Percentiles rank a stretch among this genome's conserved stretches.
Evolutionary conservation across 30 jellyfish, hydroid and myxozoan species (phyloP).

Genomic region (Nemopilema nomurai): DNA sequence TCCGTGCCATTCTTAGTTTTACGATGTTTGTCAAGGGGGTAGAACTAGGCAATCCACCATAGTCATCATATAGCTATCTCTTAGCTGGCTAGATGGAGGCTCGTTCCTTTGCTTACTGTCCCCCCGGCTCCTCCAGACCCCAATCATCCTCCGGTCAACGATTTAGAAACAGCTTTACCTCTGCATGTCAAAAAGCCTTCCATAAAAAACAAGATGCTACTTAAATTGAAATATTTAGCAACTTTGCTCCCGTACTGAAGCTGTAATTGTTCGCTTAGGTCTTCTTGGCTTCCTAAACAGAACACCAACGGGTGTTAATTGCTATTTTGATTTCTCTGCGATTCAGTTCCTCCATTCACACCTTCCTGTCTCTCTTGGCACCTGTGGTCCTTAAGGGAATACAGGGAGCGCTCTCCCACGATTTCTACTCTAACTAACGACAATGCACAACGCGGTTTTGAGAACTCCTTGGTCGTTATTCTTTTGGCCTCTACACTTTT

Average conservation of each 20-base stretch:
- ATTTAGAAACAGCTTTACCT: not conserved
- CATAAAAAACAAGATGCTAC: not conserved
- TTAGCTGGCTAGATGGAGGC: too few species aligned
- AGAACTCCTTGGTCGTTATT: not conserved
- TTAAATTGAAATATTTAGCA: not conserved
- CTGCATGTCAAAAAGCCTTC: not conserved
- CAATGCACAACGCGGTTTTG: not conserved
- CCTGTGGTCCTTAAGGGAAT: conserved; percentile 10
- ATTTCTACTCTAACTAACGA: not conserved
- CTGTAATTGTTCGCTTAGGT: not conserved
- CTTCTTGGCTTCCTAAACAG: conserved; percentile 17
- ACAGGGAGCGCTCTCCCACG: not conserved
- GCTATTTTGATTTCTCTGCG: not conserved
- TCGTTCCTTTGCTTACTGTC: too few species aligned
- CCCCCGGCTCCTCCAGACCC: too few species aligned
- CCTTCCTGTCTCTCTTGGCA: not conserved
- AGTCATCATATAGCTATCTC: too few species aligned
- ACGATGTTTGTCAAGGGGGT: too few species aligned
- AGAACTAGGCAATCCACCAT: too few species aligned
- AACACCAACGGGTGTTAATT: conserved; percentile 9
- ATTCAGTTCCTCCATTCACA: conserved; percentile 13
- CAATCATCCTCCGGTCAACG: too few species aligned
- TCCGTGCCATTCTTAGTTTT: too few species aligned
- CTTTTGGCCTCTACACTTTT: not conserved
- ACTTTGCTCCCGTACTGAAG: not conserved